Base-by-base conservation (phyloP, 2,113 vertebrate species). In the Entelurus aequoreus region DNA sequence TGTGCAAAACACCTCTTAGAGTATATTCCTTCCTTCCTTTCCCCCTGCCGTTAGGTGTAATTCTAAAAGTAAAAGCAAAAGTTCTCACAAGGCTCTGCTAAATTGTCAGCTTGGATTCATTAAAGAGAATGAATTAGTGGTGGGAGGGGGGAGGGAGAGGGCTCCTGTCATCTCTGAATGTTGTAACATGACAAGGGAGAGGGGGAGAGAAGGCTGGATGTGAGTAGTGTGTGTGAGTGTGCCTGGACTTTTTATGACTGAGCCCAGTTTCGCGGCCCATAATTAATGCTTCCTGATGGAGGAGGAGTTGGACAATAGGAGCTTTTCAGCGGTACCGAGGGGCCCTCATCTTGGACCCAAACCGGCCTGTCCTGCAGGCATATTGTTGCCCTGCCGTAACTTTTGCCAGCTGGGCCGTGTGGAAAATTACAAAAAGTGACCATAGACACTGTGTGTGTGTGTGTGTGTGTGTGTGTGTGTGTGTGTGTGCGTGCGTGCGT, bases 261-360 rank as follows among this genome's bases (percentile, higher is more conserved):
- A 84, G 82, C 91, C 78, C 84, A 91, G 92, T 90, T 93, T 92
- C 84, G 74, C 85, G 77, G 92, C 92, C 93, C 93, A 95, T 96
- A 96, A 97, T 96, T 94, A 95, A 98, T 95, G 90, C 90, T 91
- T 91, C 90, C 93, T 93, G 91, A 91, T 93, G 89, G 88, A 92
- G 90, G 88, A 89, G 86, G 86, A 83, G 83, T 65, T 40, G 88
- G 92, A 97, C 94, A 98, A 97, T 93, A 92, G 92, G 87, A 84
- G 90, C 89, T 89, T 94, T 97, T 98, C 93, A 97, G 89, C 49
- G 67, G 87, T 86, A 66, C 74, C 6, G 48, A 54, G 73, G 82
- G 84, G 85, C 80, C 83, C 78, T 69, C 53, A 54, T 86, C 72
- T 74, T 57, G 36, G 61, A 77, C 73, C 77, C 78, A 56, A 74